A percentile compares a stretch with the other conserved stretches of the same genome.
Conservation (phyloP, 2,113 vertebrate species). For the Cinclus cinclus region DNA sequence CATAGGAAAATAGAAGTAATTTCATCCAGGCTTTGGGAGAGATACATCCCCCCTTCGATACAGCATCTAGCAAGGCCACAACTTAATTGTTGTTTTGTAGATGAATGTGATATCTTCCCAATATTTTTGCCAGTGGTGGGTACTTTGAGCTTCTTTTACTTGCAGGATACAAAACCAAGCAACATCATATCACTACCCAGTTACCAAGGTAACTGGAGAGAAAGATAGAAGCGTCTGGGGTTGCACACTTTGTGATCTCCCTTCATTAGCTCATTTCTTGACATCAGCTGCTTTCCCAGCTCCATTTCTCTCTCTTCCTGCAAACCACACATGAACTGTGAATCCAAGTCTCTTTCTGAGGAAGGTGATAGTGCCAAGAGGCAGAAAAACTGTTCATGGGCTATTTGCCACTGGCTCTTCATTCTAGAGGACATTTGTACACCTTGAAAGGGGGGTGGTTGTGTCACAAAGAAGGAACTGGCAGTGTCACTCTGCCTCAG, state of each 20-base stretch:
- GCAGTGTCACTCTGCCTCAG: neutral
- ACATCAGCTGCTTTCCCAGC: slow-evolving; percentile 5
- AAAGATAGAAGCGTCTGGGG: slow-evolving; percentile 30
- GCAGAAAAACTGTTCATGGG: neutral
- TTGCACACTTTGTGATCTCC: slow-evolving; percentile 66
- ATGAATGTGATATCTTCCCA: slow-evolving; percentile 1
- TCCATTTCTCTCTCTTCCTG: neutral
- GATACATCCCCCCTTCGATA: neutral
- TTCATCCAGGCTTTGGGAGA: slow-evolving; percentile 12
- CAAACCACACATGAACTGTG: neutral
- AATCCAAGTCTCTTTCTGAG: neutral
- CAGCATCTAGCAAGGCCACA: neutral
- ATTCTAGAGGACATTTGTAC: neutral
- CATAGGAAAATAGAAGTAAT: neutral
- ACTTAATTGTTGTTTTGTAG: slow-evolving; percentile 45
- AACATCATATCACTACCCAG: slow-evolving; percentile 54
- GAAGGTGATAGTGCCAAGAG: neutral
- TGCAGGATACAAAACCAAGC: slow-evolving; percentile 36
- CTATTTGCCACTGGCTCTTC: neutral
- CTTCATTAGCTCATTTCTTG: slow-evolving; percentile 65
- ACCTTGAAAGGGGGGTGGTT: neutral
- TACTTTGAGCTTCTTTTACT: slow-evolving; percentile 50
- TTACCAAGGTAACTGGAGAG: slow-evolving; percentile 69
- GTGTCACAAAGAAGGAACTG: neutral
- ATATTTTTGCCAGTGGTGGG: slow-evolving; percentile 44